Conservation (phyloP, 2,113 vertebrate genomes). For the Gallinago media region DNA sequence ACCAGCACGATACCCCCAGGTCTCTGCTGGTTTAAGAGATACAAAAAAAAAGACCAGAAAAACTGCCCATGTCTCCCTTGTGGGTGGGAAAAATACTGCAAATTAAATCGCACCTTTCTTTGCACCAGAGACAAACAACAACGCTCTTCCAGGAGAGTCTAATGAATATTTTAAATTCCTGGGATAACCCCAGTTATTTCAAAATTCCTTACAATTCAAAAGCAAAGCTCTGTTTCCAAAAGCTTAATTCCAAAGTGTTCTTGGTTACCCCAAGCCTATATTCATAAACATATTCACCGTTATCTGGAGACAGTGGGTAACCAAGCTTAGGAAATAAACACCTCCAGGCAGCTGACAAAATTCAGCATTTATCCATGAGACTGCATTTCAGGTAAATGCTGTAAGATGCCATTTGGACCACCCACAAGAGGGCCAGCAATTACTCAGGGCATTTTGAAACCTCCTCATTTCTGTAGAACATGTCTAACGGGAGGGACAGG, state of each 20-base stretch:
- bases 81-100: background rate
- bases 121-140: background rate
- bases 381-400: background rate
- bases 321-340: background rate
- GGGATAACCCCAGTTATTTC: background rate
- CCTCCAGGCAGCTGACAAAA: background rate
- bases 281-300: background rate
- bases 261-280: background rate
- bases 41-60: background rate
- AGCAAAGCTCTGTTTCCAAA: background rate
- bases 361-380: background rate
- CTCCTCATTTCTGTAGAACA: background rate
- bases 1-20: background rate
- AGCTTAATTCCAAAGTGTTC: background rate
- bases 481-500: rapidly evolving
- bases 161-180: background rate
- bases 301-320: background rate
- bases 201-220: background rate
- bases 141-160: background rate
- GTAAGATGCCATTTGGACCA: background rate
- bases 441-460: background rate
- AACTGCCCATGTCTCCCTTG: rapidly evolving
- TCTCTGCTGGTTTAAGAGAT: background rate
- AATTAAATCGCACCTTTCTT: background rate
- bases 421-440: background rate